These are phyloP conservation scores for Blomia tropicalis DNA, from an alignment of 2,888 invertebrate genomes.

Conservation along the genomic window DNA sequence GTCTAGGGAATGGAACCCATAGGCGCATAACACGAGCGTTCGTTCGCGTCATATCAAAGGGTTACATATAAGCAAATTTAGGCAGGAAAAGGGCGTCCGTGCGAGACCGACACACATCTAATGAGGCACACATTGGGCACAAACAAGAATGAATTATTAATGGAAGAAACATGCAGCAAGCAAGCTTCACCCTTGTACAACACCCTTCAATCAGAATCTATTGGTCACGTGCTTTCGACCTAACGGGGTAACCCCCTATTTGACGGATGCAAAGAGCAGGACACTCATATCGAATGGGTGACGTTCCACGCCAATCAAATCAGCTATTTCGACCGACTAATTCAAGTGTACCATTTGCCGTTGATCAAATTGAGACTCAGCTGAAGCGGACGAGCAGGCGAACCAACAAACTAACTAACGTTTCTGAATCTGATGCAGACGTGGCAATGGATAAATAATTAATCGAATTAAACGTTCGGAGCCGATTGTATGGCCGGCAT, in stretches of 20 bases:
- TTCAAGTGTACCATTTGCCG: background rate
- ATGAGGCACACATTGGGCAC: background rate
- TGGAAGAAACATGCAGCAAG: background rate
- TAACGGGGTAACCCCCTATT: background rate
- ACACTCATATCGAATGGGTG: background rate
- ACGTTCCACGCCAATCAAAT: no score
- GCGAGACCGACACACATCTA: background rate
- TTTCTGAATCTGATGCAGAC: no score
- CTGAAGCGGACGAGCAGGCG: background rate
- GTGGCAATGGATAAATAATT: constrained; percentile 18
- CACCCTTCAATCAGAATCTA: background rate
- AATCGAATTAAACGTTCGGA: constrained; percentile 15
- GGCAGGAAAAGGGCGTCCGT: background rate
- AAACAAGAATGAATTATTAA: background rate
- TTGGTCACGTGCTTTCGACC: constrained; percentile 5
- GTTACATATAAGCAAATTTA: no score
- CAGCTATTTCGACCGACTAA: no score
- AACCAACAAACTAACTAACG: no score
- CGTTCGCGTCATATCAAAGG: no score
- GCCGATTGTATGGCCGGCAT: background rate
- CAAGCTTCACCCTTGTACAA: background rate
- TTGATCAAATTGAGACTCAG: constrained; percentile 8
- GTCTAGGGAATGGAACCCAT: no score
- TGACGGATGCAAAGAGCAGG: background rate
- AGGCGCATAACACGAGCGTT: no score